Percentiles rank a stretch among this genome's conserved stretches.
Conservation (phyloP, 2,888 invertebrate species). For the Spatulosminthurus flaviceps region DNA sequence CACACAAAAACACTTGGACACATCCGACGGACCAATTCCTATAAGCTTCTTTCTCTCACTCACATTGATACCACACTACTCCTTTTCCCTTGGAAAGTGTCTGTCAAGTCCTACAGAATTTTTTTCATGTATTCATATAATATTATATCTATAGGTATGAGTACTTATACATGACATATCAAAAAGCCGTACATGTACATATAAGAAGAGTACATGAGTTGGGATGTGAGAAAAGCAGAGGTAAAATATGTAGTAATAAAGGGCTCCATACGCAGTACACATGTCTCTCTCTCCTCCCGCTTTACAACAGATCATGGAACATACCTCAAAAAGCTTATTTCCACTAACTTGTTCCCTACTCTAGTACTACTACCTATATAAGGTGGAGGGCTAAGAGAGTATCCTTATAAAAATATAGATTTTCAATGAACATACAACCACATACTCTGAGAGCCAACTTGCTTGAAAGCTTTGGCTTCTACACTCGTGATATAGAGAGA, state of each 20-base stretch:
- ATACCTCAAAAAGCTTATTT: slow-evolving; percentile 3
- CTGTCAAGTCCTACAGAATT: background rate
- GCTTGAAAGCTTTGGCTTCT: background rate
- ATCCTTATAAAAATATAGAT: too few relatives aligned
- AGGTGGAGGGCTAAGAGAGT: too few relatives aligned
- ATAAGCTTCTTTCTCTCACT: background rate
- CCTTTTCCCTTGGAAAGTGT: too few relatives aligned
- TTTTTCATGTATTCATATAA: too few relatives aligned
- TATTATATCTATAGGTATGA: too few relatives aligned
- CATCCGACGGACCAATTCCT: slow-evolving; percentile 15
- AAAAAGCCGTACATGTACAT: too few relatives aligned
- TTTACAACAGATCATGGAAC: background rate
- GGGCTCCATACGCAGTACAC: slow-evolving; percentile 9
- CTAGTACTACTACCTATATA: too few relatives aligned
- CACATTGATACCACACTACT: background rate
- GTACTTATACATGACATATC: too few relatives aligned
- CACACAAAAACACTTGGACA: slow-evolving; percentile 19
- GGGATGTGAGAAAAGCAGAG: background rate
- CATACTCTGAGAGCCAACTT: too few relatives aligned
- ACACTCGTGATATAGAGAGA: background rate
- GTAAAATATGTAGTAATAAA: background rate
- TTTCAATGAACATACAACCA: too few relatives aligned
- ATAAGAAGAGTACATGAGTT: too few relatives aligned
- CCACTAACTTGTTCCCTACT: background rate
- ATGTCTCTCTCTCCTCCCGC: background rate